These are phyloP conservation scores for Masnerella sp. DNA, from an alignment of 2,888 invertebrate genomes.

Conservation along the genomic window DNA sequence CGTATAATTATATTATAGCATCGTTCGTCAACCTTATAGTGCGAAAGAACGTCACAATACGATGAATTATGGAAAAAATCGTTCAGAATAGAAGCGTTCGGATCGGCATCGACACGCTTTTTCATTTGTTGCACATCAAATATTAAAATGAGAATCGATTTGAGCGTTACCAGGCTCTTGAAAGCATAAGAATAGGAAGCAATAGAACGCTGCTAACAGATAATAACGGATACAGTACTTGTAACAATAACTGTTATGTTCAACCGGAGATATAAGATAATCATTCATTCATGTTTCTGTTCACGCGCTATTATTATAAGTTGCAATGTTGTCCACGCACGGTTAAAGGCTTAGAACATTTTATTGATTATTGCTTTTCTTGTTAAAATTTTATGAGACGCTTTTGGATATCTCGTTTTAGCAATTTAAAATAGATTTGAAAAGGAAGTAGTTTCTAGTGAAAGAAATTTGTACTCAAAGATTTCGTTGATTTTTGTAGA, in stretches of 20 bases:
- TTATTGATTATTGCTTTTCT: conserved; percentile 54
- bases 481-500: too few relatives aligned
- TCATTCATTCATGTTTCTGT: conserved; percentile 61
- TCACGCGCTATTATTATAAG: conserved; percentile 59
- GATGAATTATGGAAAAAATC: conserved; percentile 33
- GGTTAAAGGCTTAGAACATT: conserved; percentile 50
- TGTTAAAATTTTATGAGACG: conserved; percentile 5
- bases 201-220: conserved; percentile 45
- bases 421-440: too few relatives aligned
- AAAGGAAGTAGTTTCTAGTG: too few relatives aligned
- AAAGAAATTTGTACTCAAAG: too few relatives aligned
- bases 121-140: conserved; percentile 19
- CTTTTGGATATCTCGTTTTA: background rate
- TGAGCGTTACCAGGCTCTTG: conserved; percentile 23
- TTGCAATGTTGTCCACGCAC: conserved; percentile 33
- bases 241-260: conserved; percentile 60
- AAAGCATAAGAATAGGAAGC: conserved; percentile 56
- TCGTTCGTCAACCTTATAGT: conserved; percentile 19
- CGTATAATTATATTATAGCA: conserved; percentile 7
- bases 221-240: conserved; percentile 56
- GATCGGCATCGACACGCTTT: conserved; percentile 23
- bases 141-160: conserved; percentile 36
- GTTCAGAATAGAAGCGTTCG: conserved; percentile 11
- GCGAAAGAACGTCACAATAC: conserved; percentile 27
- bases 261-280: conserved; percentile 59